These are phyloP conservation scores for Syndactyla subalaris DNA, from an alignment of 2,797 vertebrate species.

Conservation along the genomic window DNA sequence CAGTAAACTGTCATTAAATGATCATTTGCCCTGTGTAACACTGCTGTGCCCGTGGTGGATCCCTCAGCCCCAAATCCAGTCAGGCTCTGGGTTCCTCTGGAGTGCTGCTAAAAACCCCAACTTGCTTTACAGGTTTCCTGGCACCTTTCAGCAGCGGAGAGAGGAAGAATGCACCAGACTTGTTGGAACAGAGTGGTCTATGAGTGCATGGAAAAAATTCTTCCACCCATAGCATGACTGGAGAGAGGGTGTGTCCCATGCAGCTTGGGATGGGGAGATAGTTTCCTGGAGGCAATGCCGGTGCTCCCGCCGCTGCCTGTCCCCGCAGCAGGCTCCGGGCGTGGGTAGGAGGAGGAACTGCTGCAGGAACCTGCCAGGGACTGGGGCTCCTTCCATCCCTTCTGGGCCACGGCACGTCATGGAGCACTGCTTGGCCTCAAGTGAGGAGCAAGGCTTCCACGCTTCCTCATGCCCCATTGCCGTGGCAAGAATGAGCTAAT, in stretches of 20 bases:
- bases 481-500: neutral
- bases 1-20: neutral
- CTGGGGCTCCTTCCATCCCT: neutral
- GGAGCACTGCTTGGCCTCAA: neutral
- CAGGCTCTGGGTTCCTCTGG: neutral
- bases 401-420: accelerated
- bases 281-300: neutral
- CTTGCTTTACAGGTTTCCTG: conserved; percentile 21
- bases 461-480: neutral
- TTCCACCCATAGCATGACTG: neutral
- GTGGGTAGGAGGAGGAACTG: neutral
- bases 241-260: neutral
- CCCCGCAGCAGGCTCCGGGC: neutral
- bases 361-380: neutral
- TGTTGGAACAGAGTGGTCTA: conserved; percentile 27
- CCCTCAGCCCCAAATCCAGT: neutral
- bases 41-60: neutral
- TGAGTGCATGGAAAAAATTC: conserved; percentile 28
- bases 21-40: neutral
- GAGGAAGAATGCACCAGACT: conserved; percentile 20
- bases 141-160: conserved; percentile 7
- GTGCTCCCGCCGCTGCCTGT: neutral
- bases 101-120: neutral
- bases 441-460: neutral
- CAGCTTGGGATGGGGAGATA: conserved; percentile 21